Evolutionary conservation across 2,797 vertebrate genomes (phyloP), one percentile per base, ranked within the genome.

Genomic region (Tokudaia muenninki): DNA sequence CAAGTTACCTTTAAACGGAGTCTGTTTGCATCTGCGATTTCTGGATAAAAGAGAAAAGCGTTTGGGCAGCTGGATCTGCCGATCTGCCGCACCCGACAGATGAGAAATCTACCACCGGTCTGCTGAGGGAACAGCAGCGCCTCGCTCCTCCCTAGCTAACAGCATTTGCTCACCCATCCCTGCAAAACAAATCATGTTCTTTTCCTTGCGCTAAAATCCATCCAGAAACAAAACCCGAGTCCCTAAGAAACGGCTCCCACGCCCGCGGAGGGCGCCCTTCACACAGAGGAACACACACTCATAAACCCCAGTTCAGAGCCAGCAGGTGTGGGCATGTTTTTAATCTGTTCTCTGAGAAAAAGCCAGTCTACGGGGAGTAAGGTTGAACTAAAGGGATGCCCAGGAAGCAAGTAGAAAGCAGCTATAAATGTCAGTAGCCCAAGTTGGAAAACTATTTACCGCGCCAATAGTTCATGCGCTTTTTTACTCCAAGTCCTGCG

Each of bases 401-500:
- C 65, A 17, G 75, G 44, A 87, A 74, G 89, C 87, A 21, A 31
- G 10, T 1, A 29, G 31, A 79, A 63, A 61, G 17, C 24, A 92
- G 75, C 90, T 67, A 17, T 3, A 55, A 77, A 79, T 0, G 78
- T 59, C 93, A 47, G 83, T 6, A 72, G 90, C n/a, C 61, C 41
- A 96, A 97, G 96, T 98, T 97, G 72, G 92, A 78, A 70, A 97
- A 97, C 87, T 98, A 67, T 59, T 89, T 1, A 1, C 14, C 34
- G 47, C 91, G 61, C 96, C 2, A 31, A 92, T 44, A 95, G 94
- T 94, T 81, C 34, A 34, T 0, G 0, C 0, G 96, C 2, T 6
- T 5, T 6, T 5, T 34, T 50, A 6, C 50, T 0, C 6, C 50
- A 6, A 8, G 78, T 89, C 96, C 0, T 26, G 50, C 61, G 37